phyloP scores from a whole-genome alignment of 92 coral and sea anemone genomes.

The Meandrina meandrites region DNA sequence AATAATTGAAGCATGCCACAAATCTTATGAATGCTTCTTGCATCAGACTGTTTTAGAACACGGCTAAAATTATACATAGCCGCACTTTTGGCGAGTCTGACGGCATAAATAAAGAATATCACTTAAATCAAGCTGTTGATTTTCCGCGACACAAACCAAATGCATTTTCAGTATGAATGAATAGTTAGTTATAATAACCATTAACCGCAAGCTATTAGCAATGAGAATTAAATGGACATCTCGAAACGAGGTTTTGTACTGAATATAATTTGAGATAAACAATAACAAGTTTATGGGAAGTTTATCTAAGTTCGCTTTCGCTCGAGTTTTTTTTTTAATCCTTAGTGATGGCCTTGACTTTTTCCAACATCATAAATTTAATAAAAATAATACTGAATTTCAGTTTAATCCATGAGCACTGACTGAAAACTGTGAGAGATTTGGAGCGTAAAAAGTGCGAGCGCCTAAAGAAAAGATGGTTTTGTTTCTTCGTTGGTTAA shows the following conservation, averaged over 20 bases:
- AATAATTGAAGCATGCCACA: background rate
- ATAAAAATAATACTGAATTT: background rate
- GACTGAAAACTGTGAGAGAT: background rate
- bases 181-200: background rate
- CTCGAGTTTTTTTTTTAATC: background rate
- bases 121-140: constrained; percentile 14
- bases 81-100: background rate
- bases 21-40: background rate
- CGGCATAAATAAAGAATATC: background rate
- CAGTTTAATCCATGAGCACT: background rate
- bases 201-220: constrained; percentile 1
- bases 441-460: background rate
- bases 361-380: background rate
- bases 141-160: background rate
- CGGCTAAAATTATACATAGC: background rate
- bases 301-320: background rate
- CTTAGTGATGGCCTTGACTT: background rate
- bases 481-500: background rate
- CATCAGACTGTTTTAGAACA: background rate
- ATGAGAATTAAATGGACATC: background rate
- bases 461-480: background rate
- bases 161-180: constrained; percentile 2
- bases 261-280: background rate
- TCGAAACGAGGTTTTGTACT: background rate
- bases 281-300: background rate